Evolutionary conservation across 2,888 invertebrate species (phyloP).

Genomic region (Ectobius pallidus): DNA sequence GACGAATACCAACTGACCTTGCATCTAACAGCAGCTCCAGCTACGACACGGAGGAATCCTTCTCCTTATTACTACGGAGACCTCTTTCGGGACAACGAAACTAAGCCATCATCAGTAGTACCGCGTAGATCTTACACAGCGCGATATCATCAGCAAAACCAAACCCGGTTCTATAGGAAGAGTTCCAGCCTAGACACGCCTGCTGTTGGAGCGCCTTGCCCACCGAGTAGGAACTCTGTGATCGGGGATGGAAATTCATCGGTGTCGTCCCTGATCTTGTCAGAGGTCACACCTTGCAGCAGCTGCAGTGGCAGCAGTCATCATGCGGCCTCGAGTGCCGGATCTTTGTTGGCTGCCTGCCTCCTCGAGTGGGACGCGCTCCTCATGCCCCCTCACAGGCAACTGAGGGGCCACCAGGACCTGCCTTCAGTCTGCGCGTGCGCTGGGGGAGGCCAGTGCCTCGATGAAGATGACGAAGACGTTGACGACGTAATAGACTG

Average conservation of each 20-base stretch:
- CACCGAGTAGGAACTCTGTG: constrained; percentile 66
- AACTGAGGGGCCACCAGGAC: constrained; percentile 54
- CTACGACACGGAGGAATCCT: constrained; percentile 57
- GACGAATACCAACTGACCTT: constrained; percentile 3
- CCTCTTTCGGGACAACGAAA: constrained; percentile 62
- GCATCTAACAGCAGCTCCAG: constrained; percentile 6
- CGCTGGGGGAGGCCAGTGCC: constrained; percentile 35
- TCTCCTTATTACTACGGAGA: constrained; percentile 87
- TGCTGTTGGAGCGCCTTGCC: not conserved
- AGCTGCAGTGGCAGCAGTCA: constrained; percentile 21
- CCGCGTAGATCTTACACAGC: not conserved
- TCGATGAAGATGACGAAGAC: constrained; percentile 63
- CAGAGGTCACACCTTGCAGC: constrained; percentile 22
- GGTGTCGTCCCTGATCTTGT: constrained; percentile 22
- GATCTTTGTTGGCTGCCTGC: constrained; percentile 41
- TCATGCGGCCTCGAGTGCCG: constrained; percentile 21
- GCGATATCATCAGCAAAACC: not conserved
- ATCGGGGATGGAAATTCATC: constrained; percentile 66
- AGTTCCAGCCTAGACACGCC: constrained; percentile 76
- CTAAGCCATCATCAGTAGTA: constrained; percentile 25
- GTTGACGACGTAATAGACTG: constrained; percentile 54
- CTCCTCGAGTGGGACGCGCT: constrained; percentile 54
- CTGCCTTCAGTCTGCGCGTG: constrained; percentile 45
- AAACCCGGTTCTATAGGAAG: constrained; percentile 62
- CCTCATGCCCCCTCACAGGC: constrained; percentile 74